Evolutionary conservation across 2,888 invertebrate genomes (phyloP).

Genomic region (Zygaena filipendulae): DNA sequence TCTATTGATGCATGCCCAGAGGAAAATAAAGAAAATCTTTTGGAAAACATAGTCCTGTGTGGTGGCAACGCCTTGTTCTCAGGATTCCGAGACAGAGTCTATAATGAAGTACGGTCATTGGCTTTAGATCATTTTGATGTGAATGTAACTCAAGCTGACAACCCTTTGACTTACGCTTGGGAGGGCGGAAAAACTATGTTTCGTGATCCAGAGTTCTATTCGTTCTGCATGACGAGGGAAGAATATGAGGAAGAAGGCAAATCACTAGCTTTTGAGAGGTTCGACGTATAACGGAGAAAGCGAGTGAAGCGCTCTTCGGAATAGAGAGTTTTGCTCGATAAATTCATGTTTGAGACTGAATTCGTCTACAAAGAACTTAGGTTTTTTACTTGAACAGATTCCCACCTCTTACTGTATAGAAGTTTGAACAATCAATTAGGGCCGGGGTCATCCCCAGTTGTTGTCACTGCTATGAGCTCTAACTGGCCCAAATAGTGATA

Average conservation of each 20-base stretch:
- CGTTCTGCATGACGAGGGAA: slow-evolving; percentile 79
- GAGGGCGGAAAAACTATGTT: slow-evolving; percentile 84
- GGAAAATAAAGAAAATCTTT: slow-evolving; percentile 79
- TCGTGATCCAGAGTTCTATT: slow-evolving; percentile 77
- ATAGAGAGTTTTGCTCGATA: slow-evolving; percentile 35
- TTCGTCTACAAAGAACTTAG: no score
- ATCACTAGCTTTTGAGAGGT: slow-evolving; percentile 63
- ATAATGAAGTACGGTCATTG: slow-evolving; percentile 78
- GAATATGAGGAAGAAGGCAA: slow-evolving; percentile 92
- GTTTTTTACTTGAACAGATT: no score
- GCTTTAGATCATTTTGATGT: slow-evolving; percentile 84
- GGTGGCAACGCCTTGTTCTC: slow-evolving; percentile 86
- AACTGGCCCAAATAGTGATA: no score
- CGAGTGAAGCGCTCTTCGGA: slow-evolving; percentile 44
- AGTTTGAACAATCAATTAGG: no score
- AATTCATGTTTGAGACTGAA: slow-evolving; percentile 19
- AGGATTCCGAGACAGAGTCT: slow-evolving; percentile 78
- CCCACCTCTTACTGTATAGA: no score
- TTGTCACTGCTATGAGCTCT: slow-evolving; percentile 3
- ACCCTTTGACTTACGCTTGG: slow-evolving; percentile 90
- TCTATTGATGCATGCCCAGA: slow-evolving; percentile 79
- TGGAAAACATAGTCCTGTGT: slow-evolving; percentile 84
- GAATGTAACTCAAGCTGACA: slow-evolving; percentile 69
- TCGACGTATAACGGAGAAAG: slow-evolving; percentile 60
- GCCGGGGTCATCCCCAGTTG: not conserved